These are phyloP conservation scores for Phalera bucephala DNA, from an alignment of 2,888 invertebrate species.

Conservation along the genomic window DNA sequence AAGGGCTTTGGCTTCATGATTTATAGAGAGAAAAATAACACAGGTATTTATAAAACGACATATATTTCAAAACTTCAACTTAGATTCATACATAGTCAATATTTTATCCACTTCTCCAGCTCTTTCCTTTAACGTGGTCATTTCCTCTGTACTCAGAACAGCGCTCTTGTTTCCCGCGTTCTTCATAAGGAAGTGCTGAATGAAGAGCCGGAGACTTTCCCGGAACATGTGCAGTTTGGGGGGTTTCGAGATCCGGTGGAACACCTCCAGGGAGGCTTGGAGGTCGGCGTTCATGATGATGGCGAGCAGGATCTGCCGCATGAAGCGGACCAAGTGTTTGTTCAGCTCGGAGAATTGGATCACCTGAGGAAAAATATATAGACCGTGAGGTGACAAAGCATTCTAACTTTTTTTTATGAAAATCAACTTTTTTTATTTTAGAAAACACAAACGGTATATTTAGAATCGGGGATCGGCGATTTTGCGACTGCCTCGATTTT, in stretches of 20 bases:
- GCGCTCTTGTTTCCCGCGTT: slow-evolving; percentile 78
- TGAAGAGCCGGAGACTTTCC: slow-evolving; percentile 92
- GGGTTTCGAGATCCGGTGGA: slow-evolving; percentile 88
- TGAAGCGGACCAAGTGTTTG: slow-evolving; percentile 89
- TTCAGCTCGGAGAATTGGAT: slow-evolving; percentile 94
- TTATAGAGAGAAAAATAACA: slow-evolving; percentile 5
- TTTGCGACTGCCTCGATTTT: too few species aligned
- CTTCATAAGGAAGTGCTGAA: slow-evolving; percentile 92
- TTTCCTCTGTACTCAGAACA: slow-evolving; percentile 55
- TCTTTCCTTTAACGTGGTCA: slow-evolving; percentile 72
- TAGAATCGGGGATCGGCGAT: too few species aligned
- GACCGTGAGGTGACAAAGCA: too few species aligned
- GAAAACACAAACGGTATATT: too few species aligned
- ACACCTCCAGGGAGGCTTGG: slow-evolving; percentile 84
- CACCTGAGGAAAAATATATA: slow-evolving; percentile 84
- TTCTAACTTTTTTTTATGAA: too few species aligned
- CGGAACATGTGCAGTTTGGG: slow-evolving; percentile 90
- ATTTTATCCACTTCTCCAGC: slow-evolving; percentile 86
- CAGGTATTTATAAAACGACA: slow-evolving; percentile 6
- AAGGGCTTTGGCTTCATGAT: too few species aligned
- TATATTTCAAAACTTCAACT: slow-evolving; percentile 55
- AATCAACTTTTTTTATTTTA: too few species aligned
- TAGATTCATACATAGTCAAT: slow-evolving; percentile 78
- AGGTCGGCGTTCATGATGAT: slow-evolving; percentile 87
- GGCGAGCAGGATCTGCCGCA: slow-evolving; percentile 89